phyloP scores from a whole-genome alignment of 2,113 vertebrate genomes.

The Platichthys flesus region DNA sequence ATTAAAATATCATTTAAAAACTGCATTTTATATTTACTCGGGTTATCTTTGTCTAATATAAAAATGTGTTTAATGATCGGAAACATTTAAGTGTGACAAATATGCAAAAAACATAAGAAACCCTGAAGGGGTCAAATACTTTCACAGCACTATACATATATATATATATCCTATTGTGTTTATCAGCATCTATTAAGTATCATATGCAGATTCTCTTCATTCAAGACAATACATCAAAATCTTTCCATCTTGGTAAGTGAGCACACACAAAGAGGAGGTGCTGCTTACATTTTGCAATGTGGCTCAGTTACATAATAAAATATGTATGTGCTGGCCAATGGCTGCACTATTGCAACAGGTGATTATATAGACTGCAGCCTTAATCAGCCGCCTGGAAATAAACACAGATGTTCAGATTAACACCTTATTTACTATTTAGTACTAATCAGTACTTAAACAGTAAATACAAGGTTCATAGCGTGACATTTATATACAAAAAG shows the following conservation, averaged over 20 bases:
- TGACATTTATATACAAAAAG: background rate
- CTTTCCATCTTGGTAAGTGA: background rate
- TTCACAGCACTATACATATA: too few species aligned
- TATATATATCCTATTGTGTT: too few species aligned
- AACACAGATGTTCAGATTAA: background rate
- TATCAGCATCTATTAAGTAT: too few species aligned
- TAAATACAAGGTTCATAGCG: background rate
- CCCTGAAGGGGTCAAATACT: too few species aligned
- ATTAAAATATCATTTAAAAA: too few species aligned
- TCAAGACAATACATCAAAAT: background rate
- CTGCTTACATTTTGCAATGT: conserved; percentile 5
- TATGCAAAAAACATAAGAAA: too few species aligned
- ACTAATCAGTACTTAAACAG: background rate
- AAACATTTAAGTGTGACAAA: too few species aligned
- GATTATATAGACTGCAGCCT: conserved; percentile 7
- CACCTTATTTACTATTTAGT: background rate
- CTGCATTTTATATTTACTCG: too few species aligned
- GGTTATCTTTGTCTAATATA: too few species aligned
- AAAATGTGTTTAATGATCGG: too few species aligned
- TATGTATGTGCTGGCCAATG: conserved; percentile 1
- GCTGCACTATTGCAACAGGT: conserved; percentile 14
- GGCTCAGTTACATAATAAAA: conserved; percentile 37
- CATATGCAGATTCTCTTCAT: too few species aligned
- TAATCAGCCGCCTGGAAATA: conserved; percentile 1
- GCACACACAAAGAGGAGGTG: background rate